Percentiles rank a stretch among this genome's conserved stretches.
phyloP scores from a whole-genome alignment of 2,113 vertebrate genomes.

The Syngnathus floridae region DNA sequence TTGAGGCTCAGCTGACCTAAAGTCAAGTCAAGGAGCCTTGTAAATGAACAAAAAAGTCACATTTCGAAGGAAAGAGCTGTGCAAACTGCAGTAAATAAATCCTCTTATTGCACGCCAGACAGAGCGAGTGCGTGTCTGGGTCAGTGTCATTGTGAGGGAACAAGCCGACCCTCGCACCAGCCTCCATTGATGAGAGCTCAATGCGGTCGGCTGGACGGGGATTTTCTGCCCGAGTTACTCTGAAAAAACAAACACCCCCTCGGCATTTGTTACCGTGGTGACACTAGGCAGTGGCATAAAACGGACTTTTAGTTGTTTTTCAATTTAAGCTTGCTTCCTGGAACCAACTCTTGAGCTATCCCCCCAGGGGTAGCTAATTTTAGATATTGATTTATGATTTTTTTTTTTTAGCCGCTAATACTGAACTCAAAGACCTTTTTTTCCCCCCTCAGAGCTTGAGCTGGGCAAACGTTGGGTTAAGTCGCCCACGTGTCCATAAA shows the following conservation, averaged over 20 bases:
- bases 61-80: neutral
- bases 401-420: neutral
- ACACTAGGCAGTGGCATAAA: conserved; percentile 13
- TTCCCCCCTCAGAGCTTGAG: neutral
- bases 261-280: conserved; percentile 23
- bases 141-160: conserved; percentile 22
- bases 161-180: conserved; percentile 10
- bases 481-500: conserved; percentile 36
- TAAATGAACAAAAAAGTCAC: neutral
- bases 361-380: conserved; percentile 4
- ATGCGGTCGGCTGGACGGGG: conserved; percentile 28
- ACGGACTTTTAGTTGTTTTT: neutral
- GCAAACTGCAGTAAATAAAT: neutral
- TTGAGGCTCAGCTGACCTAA: conserved; percentile 26
- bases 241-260: conserved; percentile 38
- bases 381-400: neutral
- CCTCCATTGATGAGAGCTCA: conserved; percentile 20
- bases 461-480: conserved; percentile 1
- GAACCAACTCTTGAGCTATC: neutral
- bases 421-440: neutral
- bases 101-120: conserved; percentile 1
- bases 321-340: neutral
- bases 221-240: conserved; percentile 49
- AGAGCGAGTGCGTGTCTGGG: neutral
- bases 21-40: neutral